These are phyloP conservation scores for Cuculus canorus DNA, from an alignment of 2,797 vertebrate species.

Conservation along the genomic window DNA sequence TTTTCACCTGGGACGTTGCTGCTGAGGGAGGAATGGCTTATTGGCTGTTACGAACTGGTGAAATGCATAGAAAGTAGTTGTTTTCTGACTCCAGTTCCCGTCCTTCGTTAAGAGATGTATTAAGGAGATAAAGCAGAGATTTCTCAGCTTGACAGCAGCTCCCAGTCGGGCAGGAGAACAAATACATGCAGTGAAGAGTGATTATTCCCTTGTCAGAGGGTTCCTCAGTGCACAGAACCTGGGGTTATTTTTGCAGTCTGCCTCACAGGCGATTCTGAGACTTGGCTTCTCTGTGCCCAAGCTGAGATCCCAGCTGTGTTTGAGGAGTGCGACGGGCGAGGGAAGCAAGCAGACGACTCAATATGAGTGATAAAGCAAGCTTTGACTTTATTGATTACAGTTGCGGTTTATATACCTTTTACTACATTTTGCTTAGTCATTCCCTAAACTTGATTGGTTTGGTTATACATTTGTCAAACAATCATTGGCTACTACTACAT, in stretches of 20 bases:
- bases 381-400: too few relatives aligned
- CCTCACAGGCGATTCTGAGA: not conserved
- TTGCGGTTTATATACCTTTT: too few relatives aligned
- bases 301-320: not conserved
- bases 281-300: not conserved
- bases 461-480: too few relatives aligned
- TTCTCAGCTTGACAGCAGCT: not conserved
- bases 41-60: not conserved
- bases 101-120: not conserved
- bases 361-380: too few relatives aligned
- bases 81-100: not conserved
- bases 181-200: not conserved
- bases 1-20: not conserved
- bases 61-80: not conserved
- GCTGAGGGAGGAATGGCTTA: not conserved
- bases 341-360: too few relatives aligned
- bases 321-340: too few relatives aligned
- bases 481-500: too few relatives aligned
- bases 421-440: too few relatives aligned
- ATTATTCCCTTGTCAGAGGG: not conserved
- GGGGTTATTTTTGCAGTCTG: not conserved
- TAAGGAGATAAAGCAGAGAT: not conserved
- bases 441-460: too few relatives aligned
- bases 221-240: not conserved
- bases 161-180: not conserved